Evolutionary conservation across 2,797 vertebrate genomes (phyloP), one percentile per base, ranked within the genome.

Genomic region (Ctenopoma kingsleyae): DNA sequence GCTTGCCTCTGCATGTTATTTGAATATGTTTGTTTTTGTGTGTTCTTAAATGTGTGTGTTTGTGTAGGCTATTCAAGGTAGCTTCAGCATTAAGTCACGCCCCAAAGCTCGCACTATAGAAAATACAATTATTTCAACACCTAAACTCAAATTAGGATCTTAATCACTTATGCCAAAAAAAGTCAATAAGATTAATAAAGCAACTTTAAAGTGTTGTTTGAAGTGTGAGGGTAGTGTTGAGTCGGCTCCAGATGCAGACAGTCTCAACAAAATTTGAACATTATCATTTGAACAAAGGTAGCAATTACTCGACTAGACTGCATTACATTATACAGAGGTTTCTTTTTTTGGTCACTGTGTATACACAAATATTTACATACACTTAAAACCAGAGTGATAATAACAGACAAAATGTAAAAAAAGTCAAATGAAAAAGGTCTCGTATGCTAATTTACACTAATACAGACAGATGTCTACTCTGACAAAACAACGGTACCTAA

Each of bases 1-100:
- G 71, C 70, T 57, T 62, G 48, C 20, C 54, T 66, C 73, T 73
- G 46, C 64, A 47, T 75, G 65, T 71, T 84, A 51, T 80, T 66
- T 68, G 16, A 82, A 58, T 52, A 27, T n/a, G 52, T 79, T 82
- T 75, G 64, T 69, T 67, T 78, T 71, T 38, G 27, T 73, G 51
- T 19, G 52, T 32, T 64, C 13, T 20, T 38, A 12, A 15, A 12
- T n/a, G 25, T 56, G 35, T 49, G n/a, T 57, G 6, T 40, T 19
- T 23, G 13, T 49, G 22, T 13, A 30, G 20, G 20, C 23, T 66
- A 30, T 12, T 71, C 51, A 25, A 50, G 22, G 9, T 48, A 48
- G 27, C 36, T 62, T 6, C 9, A 22, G 15, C 22, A 22, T 55
- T 54, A 20, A 47, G 46, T 51, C n/a, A 7, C 6, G 19, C 7